Conservation (phyloP, 2,113 vertebrate genomes). For the Takifugu bimaculatus region DNA sequence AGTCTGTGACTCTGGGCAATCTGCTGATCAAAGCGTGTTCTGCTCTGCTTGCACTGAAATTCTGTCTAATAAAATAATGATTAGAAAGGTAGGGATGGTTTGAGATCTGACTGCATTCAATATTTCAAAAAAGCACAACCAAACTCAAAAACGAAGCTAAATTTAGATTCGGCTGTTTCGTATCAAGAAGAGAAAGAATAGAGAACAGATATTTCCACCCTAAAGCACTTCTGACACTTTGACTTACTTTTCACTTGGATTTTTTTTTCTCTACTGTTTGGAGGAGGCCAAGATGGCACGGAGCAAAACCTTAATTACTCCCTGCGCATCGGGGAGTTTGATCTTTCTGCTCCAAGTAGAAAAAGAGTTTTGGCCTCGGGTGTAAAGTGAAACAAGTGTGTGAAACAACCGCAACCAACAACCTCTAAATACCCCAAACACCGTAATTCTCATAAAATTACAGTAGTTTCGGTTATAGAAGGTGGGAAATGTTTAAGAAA, state of each 20-base stretch:
- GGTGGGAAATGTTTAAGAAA: background rate
- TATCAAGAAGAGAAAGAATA: background rate
- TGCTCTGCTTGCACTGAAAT: constrained; percentile 16
- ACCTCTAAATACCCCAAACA: no score
- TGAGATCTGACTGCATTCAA: constrained; percentile 8
- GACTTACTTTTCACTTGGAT: constrained; percentile 32
- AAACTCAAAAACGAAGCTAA: constrained; percentile 10
- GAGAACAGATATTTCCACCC: background rate
- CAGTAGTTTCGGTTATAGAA: background rate
- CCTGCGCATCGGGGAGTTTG: constrained; percentile 61
- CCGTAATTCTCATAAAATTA: background rate
- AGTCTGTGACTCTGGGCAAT: constrained; percentile 34
- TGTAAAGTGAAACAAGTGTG: no score
- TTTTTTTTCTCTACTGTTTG: constrained; percentile 34
- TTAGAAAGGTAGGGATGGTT: constrained; percentile 7
- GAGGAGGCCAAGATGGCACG: constrained; percentile 57
- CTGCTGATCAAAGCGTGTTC: constrained; percentile 27
- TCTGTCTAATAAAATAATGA: constrained; percentile 24
- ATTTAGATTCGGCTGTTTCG: constrained; percentile 20
- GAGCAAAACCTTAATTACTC: constrained; percentile 72
- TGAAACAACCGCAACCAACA: no score
- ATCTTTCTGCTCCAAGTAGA: constrained; percentile 63
- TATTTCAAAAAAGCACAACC: constrained; percentile 13
- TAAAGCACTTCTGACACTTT: constrained; percentile 16
- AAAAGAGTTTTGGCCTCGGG: constrained; percentile 10